phyloP scores from a whole-genome alignment of 1,140 invertebrate genomes.

The Drosophila seguyi region DNA sequence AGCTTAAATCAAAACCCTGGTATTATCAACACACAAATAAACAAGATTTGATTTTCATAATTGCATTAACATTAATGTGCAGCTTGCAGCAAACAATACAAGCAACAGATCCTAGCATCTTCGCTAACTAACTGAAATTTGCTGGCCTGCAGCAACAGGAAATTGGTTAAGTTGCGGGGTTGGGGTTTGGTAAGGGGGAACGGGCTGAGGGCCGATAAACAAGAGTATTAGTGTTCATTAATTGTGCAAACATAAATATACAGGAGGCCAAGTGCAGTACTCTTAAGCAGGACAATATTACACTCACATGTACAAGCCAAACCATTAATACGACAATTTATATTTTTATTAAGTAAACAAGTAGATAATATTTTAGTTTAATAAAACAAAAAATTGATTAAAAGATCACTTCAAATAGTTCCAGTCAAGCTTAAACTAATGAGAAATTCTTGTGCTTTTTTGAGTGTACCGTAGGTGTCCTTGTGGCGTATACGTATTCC shows the following conservation, averaged over 20 bases:
- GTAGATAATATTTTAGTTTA: background rate
- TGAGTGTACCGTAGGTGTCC: background rate
- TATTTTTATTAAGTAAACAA: background rate
- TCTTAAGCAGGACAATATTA: constrained; percentile 2
- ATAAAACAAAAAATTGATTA: background rate
- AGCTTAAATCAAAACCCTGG: constrained; percentile 28
- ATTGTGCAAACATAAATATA: constrained; percentile 58
- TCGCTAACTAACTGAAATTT: constrained; percentile 28
- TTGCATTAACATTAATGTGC: constrained; percentile 65
- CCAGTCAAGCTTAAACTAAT: too few species aligned
- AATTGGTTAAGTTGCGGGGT: constrained; percentile 23
- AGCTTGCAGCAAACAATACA: constrained; percentile 28
- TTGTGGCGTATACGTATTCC: constrained; percentile 66
- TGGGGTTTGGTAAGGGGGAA: background rate
- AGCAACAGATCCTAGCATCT: constrained; percentile 23
- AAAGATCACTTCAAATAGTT: too few species aligned
- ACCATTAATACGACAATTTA: background rate
- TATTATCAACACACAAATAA: constrained; percentile 46
- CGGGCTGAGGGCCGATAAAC: constrained; percentile 33
- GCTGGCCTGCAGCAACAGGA: constrained; percentile 31
- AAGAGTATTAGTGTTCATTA: constrained; percentile 69
- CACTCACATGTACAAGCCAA: background rate
- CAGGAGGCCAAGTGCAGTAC: constrained; percentile 27
- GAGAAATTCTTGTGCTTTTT: background rate
- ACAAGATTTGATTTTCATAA: constrained; percentile 56